phyloP scores from a whole-genome alignment of 1,140 invertebrate genomes.

The Cataglyphis hispanica region DNA sequence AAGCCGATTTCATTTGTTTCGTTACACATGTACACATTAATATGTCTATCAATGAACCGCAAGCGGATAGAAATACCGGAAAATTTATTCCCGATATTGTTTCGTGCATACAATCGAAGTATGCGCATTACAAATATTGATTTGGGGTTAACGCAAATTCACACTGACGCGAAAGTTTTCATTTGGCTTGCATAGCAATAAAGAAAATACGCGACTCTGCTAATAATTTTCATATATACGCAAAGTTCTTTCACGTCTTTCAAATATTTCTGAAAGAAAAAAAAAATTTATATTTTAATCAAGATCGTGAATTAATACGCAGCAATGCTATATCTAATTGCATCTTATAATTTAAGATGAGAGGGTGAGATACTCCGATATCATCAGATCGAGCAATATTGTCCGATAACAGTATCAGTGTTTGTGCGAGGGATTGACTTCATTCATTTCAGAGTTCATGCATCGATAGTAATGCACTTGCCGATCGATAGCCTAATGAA shows the following conservation, averaged over 20 bases:
- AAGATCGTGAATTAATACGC: not conserved
- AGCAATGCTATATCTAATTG: not conserved
- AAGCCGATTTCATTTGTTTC: slow-evolving; percentile 69
- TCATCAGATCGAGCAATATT: not conserved
- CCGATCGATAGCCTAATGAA: slow-evolving; percentile 72
- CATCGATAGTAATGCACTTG: slow-evolving; percentile 67
- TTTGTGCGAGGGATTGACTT: slow-evolving; percentile 41
- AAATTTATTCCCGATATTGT: slow-evolving; percentile 65
- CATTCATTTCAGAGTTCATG: slow-evolving; percentile 48
- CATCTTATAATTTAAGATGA: slow-evolving; percentile 9
- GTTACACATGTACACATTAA: slow-evolving; percentile 64
- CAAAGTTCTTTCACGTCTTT: not conserved
- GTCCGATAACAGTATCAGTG: slow-evolving; percentile 33
- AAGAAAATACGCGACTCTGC: slow-evolving; percentile 20
- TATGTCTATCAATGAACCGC: slow-evolving; percentile 65
- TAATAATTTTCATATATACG: not conserved
- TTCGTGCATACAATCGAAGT: not conserved
- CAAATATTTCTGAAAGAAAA: not conserved
- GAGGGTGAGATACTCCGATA: slow-evolving; percentile 9
- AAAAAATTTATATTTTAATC: not conserved
- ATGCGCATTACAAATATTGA: slow-evolving; percentile 43
- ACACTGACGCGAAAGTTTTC: slow-evolving; percentile 55
- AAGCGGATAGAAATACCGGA: slow-evolving; percentile 59
- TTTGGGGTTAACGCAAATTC: slow-evolving; percentile 61
- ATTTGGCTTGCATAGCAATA: slow-evolving; percentile 23